These are phyloP conservation scores for Fregetta grallaria DNA, from an alignment of 2,113 vertebrate species.

Conservation along the genomic window DNA sequence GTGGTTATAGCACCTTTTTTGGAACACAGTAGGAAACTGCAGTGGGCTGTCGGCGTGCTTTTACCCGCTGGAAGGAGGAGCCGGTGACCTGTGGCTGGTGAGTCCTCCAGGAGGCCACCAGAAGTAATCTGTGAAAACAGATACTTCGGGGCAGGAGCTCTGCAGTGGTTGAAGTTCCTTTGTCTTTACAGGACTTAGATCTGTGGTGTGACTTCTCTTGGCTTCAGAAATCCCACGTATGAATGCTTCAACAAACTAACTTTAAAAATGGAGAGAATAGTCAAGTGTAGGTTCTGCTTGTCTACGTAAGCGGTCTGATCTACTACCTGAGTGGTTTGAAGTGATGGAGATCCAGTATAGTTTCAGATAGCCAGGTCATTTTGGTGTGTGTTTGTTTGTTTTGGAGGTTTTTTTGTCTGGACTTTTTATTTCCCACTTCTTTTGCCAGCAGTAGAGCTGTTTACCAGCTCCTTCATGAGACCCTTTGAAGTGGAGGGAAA, in stretches of 20 bases:
- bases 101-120: background rate
- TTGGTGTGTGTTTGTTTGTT: no score
- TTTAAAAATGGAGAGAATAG: background rate
- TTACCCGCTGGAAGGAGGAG: background rate
- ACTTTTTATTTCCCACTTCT: background rate
- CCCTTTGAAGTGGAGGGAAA: background rate
- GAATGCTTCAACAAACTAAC: background rate
- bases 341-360: background rate
- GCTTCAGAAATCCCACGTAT: background rate
- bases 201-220: background rate
- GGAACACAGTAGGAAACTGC: background rate
- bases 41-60: background rate
- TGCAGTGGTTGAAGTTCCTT: background rate
- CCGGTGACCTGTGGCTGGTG: background rate
- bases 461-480: background rate
- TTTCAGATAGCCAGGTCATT: background rate
- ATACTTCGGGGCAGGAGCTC: background rate
- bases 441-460: background rate
- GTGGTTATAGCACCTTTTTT: background rate
- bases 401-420: background rate
- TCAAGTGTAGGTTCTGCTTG: background rate
- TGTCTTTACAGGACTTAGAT: background rate
- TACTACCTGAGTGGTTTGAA: background rate
- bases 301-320: background rate
- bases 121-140: background rate